Conservation (phyloP, 2,888 invertebrate genomes). For the Epiblema foenella region DNA sequence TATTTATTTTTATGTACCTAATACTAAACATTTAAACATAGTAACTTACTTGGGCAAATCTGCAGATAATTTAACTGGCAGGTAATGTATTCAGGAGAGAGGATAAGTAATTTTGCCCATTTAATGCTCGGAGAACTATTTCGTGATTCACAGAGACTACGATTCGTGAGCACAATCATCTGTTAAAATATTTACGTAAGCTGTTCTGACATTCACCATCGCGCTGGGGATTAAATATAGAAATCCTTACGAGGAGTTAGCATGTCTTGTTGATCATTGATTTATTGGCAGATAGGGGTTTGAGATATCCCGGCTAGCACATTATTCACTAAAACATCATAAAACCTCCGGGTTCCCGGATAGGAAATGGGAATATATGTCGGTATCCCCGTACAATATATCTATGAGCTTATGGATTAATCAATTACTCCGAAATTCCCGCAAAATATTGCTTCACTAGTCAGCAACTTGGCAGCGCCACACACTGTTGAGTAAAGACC, state of each 20-base stretch:
- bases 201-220: slow-evolving; percentile 34
- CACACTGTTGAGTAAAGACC: no score
- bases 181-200: slow-evolving; percentile 35
- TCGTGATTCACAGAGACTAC: slow-evolving; percentile 38
- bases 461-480: background rate
- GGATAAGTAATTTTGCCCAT: slow-evolving; percentile 34
- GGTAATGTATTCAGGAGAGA: slow-evolving; percentile 33
- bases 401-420: slow-evolving; percentile 24
- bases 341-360: slow-evolving; percentile 59
- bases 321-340: slow-evolving; percentile 74
- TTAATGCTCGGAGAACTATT: slow-evolving; percentile 36
- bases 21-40: slow-evolving; percentile 6
- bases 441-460: slow-evolving; percentile 3
- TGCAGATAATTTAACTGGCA: slow-evolving; percentile 23
- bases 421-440: slow-evolving; percentile 18
- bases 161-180: slow-evolving; percentile 34
- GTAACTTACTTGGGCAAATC: slow-evolving; percentile 1
- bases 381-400: slow-evolving; percentile 48
- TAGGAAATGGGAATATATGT: slow-evolving; percentile 63
- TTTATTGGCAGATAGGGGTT: slow-evolving; percentile 74
- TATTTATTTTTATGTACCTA: background rate
- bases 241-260: slow-evolving; percentile 38
- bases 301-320: slow-evolving; percentile 67
- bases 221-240: slow-evolving; percentile 33
- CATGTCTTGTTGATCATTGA: slow-evolving; percentile 69